Conservation (phyloP, 2,113 vertebrate species). For the Anguilla japonica region DNA sequence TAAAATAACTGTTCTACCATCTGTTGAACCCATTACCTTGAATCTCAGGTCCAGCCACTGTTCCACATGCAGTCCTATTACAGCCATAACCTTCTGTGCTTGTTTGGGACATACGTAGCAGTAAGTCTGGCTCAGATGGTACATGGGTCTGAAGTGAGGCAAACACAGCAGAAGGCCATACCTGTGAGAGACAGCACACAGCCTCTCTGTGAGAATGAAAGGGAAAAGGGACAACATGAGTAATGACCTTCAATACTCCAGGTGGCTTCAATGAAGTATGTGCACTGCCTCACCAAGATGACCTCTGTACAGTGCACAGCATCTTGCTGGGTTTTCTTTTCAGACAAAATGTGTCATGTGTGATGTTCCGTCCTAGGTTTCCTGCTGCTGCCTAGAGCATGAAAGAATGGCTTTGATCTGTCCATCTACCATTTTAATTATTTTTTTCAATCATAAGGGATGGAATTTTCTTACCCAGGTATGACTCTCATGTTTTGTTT, state of each 20-base stretch:
- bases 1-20: background rate
- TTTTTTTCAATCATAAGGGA: background rate
- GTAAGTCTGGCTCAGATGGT: background rate
- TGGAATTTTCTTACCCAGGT: background rate
- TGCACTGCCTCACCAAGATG: background rate
- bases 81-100: too few species aligned
- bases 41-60: too few species aligned
- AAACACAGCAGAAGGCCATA: background rate
- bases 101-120: background rate
- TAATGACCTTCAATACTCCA: background rate
- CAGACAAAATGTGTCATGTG: constrained; percentile 5
- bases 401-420: background rate
- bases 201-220: background rate
- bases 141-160: background rate
- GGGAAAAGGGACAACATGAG: background rate
- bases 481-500: background rate
- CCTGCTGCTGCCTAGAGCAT: constrained; percentile 2
- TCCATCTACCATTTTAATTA: background rate
- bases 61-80: too few species aligned
- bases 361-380: constrained; percentile 15
- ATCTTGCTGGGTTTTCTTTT: constrained; percentile 7
- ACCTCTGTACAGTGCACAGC: background rate
- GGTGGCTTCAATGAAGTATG: background rate
- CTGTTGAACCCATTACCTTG: too few species aligned
- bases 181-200: background rate